phyloP scores from a whole-genome alignment of 2,888 invertebrate species.

The Hypena proboscidalis region DNA sequence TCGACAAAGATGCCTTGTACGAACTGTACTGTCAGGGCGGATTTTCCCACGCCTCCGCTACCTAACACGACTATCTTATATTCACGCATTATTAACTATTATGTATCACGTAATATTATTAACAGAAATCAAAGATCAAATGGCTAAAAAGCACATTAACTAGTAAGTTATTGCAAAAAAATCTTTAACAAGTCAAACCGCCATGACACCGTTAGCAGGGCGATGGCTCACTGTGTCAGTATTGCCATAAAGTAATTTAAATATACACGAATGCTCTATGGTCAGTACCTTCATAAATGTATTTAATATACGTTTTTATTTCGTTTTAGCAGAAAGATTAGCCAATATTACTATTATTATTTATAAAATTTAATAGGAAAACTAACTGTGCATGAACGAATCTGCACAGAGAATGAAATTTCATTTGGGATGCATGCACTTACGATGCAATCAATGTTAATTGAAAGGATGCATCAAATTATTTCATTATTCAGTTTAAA shows the following conservation, averaged over 20 bases:
- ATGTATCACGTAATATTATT: conserved; percentile 67
- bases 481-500: conserved; percentile 34
- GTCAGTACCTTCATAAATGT: conserved; percentile 68
- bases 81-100: conserved; percentile 95
- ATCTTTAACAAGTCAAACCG: conserved; percentile 84
- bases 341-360: background rate
- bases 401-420: conserved; percentile 22
- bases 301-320: conserved; percentile 28
- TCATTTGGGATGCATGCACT: conserved; percentile 18
- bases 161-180: conserved; percentile 82
- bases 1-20: conserved; percentile 99
- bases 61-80: conserved; percentile 99
- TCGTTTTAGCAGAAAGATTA: too few species aligned
- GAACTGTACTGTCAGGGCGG: conserved; percentile 98
- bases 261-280: conserved; percentile 52
- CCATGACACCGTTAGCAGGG: conserved; percentile 86
- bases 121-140: conserved; percentile 76
- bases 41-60: conserved; percentile 99
- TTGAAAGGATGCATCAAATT: conserved; percentile 47
- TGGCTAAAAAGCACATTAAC: conserved; percentile 83
- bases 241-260: conserved; percentile 3
- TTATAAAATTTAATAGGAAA: background rate
- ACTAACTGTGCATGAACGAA: conserved; percentile 6
- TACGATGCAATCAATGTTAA: conserved; percentile 26
- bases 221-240: conserved; percentile 81